A percentile compares a stretch with the other conserved stretches of the same genome.
These are phyloP conservation scores for Cyaniris semiargus DNA, from an alignment of 2,888 invertebrate species.

Conservation along the genomic window DNA sequence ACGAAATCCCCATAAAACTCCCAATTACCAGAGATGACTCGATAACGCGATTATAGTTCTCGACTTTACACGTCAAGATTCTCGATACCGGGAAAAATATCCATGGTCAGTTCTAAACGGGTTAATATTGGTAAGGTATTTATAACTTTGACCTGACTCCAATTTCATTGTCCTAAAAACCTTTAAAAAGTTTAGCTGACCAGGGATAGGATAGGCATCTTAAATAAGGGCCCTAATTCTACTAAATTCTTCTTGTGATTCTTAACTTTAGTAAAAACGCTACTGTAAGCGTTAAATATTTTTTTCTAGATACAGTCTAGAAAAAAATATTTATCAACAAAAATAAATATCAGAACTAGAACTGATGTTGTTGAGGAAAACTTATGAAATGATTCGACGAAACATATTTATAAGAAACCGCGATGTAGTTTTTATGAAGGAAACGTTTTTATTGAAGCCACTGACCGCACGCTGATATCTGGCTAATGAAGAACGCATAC, in stretches of 20 bases:
- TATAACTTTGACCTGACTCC: no score
- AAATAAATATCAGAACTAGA: no score
- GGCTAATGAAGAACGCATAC: constrained; percentile 26
- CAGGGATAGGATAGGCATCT: no score
- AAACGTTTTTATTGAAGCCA: constrained; percentile 40
- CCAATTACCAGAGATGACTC: constrained; percentile 44
- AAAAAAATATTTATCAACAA: no score
- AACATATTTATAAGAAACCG: constrained; percentile 37
- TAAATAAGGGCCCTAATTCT: no score
- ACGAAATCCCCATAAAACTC: constrained; percentile 41
- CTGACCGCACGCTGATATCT: constrained; percentile 39
- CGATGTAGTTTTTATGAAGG: constrained; percentile 36
- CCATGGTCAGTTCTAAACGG: neutral
- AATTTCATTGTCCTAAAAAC: no score
- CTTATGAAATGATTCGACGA: constrained; percentile 24
- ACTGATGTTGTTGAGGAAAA: neutral
- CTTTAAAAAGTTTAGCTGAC: no score
- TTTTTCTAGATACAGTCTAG: no score
- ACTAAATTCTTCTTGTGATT: no score
- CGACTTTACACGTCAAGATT: constrained; percentile 42
- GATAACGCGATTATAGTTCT: constrained; percentile 43
- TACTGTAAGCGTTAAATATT: neutral
- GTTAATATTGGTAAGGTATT: constrained; percentile 4
- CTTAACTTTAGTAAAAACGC: no score
- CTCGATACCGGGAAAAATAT: constrained; percentile 39